phyloP scores from a whole-genome alignment of 2,113 vertebrate genomes.

The Oreochromis niloticus region DNA sequence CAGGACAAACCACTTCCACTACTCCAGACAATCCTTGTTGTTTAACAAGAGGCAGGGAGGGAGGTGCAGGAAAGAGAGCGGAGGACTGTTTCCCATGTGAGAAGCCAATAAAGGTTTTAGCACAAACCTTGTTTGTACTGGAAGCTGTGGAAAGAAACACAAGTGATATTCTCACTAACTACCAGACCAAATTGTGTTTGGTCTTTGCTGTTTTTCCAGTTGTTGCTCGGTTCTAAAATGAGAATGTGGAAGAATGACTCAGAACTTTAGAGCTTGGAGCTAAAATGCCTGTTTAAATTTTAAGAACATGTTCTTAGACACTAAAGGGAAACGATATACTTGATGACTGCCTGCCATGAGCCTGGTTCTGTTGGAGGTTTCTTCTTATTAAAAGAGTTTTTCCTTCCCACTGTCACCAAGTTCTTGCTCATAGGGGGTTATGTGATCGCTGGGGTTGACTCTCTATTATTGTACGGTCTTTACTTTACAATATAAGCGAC shows the following conservation, averaged over 20 bases:
- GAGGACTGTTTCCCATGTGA: neutral
- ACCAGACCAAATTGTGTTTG: neutral
- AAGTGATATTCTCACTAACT: neutral
- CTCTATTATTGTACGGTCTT: neutral
- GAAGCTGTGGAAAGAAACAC: neutral
- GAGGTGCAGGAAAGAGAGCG: neutral
- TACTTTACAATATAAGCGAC: neutral
- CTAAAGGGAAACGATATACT: neutral
- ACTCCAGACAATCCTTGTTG: neutral
- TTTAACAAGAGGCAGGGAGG: neutral
- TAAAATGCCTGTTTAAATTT: neutral
- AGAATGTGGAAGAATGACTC: neutral
- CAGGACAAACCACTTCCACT: neutral
- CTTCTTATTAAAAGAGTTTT: neutral
- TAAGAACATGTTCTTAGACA: neutral
- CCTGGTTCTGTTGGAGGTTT: neutral
- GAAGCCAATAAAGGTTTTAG: neutral
- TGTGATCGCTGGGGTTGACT: neutral
- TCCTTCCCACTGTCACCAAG: fast-evolving
- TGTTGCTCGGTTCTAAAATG: neutral
- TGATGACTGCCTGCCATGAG: neutral
- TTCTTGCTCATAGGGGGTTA: neutral
- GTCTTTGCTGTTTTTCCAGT: neutral
- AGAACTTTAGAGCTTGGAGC: neutral
- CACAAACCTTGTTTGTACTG: neutral